Evolutionary conservation across 2,113 vertebrate genomes (phyloP).

Genomic region (Cynoglossus semilaevis): DNA sequence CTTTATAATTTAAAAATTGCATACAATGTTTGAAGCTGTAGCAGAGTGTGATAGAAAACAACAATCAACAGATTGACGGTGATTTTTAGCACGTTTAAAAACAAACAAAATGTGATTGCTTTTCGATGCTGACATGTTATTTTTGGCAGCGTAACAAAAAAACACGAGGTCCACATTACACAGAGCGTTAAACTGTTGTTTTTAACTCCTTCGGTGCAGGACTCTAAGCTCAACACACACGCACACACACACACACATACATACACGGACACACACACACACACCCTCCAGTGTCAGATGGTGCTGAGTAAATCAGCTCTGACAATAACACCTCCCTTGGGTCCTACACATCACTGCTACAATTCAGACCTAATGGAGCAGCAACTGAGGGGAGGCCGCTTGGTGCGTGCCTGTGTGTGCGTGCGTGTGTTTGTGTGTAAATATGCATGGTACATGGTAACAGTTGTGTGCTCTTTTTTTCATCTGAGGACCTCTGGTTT

Average conservation of each 20-base stretch:
- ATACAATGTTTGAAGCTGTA: too few species aligned
- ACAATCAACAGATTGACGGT: too few species aligned
- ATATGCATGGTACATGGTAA: constrained; percentile 30
- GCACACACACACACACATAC: constrained; percentile 16
- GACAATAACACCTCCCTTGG: constrained; percentile 89
- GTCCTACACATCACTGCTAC: constrained; percentile 86
- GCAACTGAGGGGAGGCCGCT: constrained; percentile 51
- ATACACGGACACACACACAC: constrained; percentile 14
- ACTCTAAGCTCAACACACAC: constrained; percentile 48
- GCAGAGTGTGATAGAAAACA: too few species aligned
- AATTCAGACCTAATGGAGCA: constrained; percentile 91
- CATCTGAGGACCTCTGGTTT: constrained; percentile 40
- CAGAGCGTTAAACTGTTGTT: constrained; percentile 60
- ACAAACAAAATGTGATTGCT: too few species aligned
- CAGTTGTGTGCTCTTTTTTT: constrained; percentile 38
- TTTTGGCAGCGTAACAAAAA: neutral
- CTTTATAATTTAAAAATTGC: too few species aligned
- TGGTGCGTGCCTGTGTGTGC: constrained; percentile 20
- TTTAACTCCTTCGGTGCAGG: constrained; percentile 62
- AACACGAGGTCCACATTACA: constrained; percentile 22
- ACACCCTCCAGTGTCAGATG: constrained; percentile 74
- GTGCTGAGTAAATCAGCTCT: constrained; percentile 83
- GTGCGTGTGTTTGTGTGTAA: constrained; percentile 37
- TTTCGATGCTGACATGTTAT: too few species aligned
- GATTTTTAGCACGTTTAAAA: too few species aligned